Evolutionary conservation across 2,113 vertebrate genomes (phyloP).

Genomic region (Myodes glareolus): DNA sequence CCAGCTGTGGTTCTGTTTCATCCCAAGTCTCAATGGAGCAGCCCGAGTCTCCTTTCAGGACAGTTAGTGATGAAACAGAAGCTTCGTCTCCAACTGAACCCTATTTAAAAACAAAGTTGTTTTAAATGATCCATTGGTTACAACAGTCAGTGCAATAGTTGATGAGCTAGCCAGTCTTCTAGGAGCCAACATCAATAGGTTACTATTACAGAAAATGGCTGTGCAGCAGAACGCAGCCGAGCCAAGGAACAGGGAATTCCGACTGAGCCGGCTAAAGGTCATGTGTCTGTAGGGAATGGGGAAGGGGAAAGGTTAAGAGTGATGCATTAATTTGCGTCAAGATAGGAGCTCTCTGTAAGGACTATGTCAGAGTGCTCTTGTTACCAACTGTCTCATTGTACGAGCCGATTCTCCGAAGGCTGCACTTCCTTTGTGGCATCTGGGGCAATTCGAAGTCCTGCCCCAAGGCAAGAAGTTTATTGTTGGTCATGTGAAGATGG

Average conservation of each 20-base stretch:
- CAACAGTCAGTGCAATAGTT: slow-evolving; percentile 28
- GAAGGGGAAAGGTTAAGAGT: slow-evolving; percentile 69
- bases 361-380: slow-evolving; percentile 66
- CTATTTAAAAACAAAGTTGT: not conserved
- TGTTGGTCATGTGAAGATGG: not conserved
- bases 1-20: not conserved
- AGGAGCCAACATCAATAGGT: slow-evolving; percentile 76
- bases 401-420: slow-evolving; percentile 9
- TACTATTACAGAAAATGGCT: slow-evolving; percentile 57
- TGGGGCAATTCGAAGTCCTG: slow-evolving; percentile 47
- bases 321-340: slow-evolving; percentile 75
- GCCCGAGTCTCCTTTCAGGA: not conserved
- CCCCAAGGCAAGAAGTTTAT: not conserved
- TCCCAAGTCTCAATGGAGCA: not conserved
- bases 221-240: slow-evolving; percentile 38
- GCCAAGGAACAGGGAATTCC: slow-evolving; percentile 55
- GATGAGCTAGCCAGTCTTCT: slow-evolving; percentile 20
- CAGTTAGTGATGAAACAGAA: not conserved
- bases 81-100: slow-evolving; percentile 3
- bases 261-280: slow-evolving; percentile 67
- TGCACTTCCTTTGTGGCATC: slow-evolving; percentile 32
- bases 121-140: slow-evolving; percentile 56
- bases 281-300: slow-evolving; percentile 65
- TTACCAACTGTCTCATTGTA: slow-evolving; percentile 51
- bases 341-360: slow-evolving; percentile 61